Evolutionary conservation across 2,113 vertebrate species (phyloP).

Genomic region (Abramis brama): DNA sequence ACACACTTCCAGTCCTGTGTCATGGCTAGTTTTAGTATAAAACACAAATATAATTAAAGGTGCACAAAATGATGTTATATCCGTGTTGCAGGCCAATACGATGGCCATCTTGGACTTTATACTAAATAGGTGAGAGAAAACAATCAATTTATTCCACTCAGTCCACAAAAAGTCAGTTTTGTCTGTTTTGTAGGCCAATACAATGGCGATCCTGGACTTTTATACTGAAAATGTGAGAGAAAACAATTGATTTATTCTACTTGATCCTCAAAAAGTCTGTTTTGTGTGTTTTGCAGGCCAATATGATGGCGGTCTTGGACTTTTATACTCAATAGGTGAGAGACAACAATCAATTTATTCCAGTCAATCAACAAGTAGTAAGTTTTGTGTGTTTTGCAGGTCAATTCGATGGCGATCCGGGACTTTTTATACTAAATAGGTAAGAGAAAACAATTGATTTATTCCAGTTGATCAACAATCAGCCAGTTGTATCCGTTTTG

Average conservation of each 20-base stretch:
- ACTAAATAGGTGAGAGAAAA: not conserved
- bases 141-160: not conserved
- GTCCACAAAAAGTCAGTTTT: not conserved
- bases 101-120: not conserved
- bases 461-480: not conserved
- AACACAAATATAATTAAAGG: not conserved
- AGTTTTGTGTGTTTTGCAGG: too few species aligned
- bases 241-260: not conserved
- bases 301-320: fast-evolving
- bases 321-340: not conserved
- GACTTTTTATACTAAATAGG: not conserved
- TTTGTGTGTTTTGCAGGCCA: not conserved
- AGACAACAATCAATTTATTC: not conserved
- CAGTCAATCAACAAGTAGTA: too few species aligned
- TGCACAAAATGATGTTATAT: not conserved
- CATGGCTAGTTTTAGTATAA: not conserved
- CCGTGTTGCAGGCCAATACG: not conserved
- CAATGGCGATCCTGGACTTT: not conserved
- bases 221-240: not conserved
- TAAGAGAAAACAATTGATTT: not conserved
- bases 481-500: not conserved
- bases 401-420: not conserved
- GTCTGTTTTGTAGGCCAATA: not conserved
- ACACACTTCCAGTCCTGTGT: slow-evolving; percentile 6
- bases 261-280: not conserved